Conservation (phyloP, 2,113 vertebrate genomes). For the Alaudala cheleensis region DNA sequence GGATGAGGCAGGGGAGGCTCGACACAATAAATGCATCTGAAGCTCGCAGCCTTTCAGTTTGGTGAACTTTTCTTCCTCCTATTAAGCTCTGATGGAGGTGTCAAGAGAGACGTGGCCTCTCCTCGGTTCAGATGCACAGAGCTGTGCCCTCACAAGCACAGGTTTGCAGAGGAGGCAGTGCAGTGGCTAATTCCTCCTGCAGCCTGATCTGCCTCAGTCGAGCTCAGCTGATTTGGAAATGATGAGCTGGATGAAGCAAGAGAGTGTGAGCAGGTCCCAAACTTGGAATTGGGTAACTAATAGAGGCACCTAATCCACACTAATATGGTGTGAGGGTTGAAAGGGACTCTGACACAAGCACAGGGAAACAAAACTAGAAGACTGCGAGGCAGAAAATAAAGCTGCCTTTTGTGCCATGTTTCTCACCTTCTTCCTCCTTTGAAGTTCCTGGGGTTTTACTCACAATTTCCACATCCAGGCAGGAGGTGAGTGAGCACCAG, state of each 20-base stretch:
- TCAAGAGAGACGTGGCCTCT: not conserved
- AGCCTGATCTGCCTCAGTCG: conserved; percentile 20
- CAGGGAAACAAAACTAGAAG: not conserved
- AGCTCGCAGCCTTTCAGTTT: not conserved
- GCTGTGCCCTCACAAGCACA: not conserved
- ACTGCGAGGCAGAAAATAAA: not conserved
- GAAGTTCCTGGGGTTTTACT: not conserved
- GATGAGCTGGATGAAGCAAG: conserved; percentile 28
- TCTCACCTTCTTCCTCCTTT: not conserved
- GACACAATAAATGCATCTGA: not conserved
- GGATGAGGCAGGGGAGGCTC: not conserved
- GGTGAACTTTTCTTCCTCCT: not conserved
- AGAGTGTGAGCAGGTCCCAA: not conserved
- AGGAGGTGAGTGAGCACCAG: not conserved
- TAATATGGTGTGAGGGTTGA: not conserved
- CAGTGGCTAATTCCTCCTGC: not conserved
- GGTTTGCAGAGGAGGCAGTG: not conserved
- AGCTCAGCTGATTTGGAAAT: conserved; percentile 47
- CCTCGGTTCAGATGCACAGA: not conserved
- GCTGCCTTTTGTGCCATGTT: not conserved
- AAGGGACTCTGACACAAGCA: not conserved
- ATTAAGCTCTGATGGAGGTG: not conserved
- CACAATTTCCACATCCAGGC: not conserved
- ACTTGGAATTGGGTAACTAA: conserved; percentile 3
- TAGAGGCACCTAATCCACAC: not conserved